Conservation (phyloP, 2,797 vertebrate species). For the Aldrovandia affinis region DNA sequence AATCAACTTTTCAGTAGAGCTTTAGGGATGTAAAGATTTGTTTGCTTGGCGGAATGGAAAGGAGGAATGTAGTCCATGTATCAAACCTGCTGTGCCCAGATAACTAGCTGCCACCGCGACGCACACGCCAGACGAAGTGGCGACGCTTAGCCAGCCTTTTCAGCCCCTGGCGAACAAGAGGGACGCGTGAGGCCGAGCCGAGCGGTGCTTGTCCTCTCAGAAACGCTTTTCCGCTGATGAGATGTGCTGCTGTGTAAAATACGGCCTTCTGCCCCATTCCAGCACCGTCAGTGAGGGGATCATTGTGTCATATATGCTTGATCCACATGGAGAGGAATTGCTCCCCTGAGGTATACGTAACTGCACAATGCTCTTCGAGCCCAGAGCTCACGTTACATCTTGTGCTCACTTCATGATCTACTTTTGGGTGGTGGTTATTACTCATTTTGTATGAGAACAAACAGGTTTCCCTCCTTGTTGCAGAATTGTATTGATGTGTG, state of each 20-base stretch:
- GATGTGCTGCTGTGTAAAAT: not conserved
- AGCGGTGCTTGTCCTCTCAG: not conserved
- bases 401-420: not conserved
- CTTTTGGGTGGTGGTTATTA: not conserved
- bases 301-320: not conserved
- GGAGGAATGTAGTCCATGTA: constrained; percentile 25
- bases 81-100: constrained; percentile 25
- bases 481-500: not conserved
- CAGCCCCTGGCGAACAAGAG: not conserved
- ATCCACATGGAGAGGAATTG: not conserved
- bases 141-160: constrained; percentile 2
- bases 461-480: not conserved
- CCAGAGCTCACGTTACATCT: not conserved
- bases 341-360: not conserved
- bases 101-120: constrained; percentile 13
- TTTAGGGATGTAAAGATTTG: constrained; percentile 20
- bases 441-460: not conserved
- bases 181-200: not conserved
- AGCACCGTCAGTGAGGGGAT: not conserved
- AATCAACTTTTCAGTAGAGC: constrained; percentile 25
- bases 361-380: not conserved
- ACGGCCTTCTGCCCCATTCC: too few species aligned
- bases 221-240: not conserved
- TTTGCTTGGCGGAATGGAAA: constrained; percentile 20
- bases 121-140: not conserved